Evolutionary conservation across 2,888 invertebrate species (phyloP).

Genomic region (Melieria crassipennis): DNA sequence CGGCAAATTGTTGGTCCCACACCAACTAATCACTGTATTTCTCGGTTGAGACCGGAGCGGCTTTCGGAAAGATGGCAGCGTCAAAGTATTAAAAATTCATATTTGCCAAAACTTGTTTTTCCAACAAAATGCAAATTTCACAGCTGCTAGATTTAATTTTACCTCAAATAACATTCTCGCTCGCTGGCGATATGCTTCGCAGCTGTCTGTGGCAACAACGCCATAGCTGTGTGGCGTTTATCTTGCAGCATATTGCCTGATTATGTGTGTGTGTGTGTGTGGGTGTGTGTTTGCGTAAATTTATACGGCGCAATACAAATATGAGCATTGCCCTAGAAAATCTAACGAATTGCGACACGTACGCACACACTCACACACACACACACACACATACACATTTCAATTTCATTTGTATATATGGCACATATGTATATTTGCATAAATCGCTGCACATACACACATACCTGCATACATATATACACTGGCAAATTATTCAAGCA

Average conservation of each 20-base stretch:
- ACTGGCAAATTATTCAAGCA: constrained; percentile 8
- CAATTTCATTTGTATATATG: background rate
- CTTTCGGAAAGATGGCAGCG: no score
- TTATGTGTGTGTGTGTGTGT: background rate
- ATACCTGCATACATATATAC: constrained; percentile 6
- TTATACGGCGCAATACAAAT: constrained; percentile 13
- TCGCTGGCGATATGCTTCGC: background rate
- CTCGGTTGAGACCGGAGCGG: no score
- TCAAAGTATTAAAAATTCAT: constrained; percentile 24
- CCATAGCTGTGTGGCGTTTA: background rate
- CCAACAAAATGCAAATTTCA: constrained; percentile 29
- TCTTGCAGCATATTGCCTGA: background rate
- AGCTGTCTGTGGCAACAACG: background rate
- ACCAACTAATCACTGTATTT: no score
- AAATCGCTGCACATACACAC: background rate
- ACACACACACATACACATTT: constrained; percentile 7
- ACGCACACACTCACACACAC: constrained; percentile 24
- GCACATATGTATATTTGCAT: no score
- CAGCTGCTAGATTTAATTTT: constrained; percentile 32
- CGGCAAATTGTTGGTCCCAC: background rate
- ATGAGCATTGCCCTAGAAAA: constrained; percentile 23
- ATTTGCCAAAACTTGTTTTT: constrained; percentile 26
- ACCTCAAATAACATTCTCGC: constrained; percentile 20
- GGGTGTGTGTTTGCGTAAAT: constrained; percentile 4
- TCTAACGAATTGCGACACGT: constrained; percentile 27